Conservation (phyloP, 2,113 vertebrate genomes). For the Oncorhynchus kisutch region DNA sequence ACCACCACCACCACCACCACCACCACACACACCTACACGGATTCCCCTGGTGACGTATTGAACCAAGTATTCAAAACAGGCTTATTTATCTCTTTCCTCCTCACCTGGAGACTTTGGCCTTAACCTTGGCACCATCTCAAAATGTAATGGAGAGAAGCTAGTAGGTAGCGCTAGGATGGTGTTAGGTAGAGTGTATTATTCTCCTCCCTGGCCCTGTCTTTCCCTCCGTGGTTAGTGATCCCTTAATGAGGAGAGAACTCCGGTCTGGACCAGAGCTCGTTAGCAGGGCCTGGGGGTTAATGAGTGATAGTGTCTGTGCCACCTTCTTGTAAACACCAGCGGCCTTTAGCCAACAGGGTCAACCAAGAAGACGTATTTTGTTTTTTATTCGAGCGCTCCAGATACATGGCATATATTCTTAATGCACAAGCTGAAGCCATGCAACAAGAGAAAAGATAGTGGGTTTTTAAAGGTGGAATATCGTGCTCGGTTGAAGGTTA, state of each 20-base stretch:
- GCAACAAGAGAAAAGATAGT: neutral
- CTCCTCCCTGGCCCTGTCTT: constrained; percentile 4
- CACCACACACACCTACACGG: neutral
- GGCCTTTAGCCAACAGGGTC: constrained; percentile 21
- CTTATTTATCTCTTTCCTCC: constrained; percentile 45
- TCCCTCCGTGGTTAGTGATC: constrained; percentile 47
- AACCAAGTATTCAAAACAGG: constrained; percentile 38
- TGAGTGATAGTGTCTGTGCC: constrained; percentile 50
- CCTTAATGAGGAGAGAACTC: constrained; percentile 59
- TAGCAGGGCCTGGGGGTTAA: constrained; percentile 58
- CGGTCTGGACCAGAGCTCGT: constrained; percentile 48
- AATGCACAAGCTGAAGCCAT: neutral
- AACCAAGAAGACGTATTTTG: neutral
- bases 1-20: too few relatives aligned
- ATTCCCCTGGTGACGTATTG: constrained; percentile 18
- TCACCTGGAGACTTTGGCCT: constrained; percentile 33
- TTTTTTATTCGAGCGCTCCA: neutral
- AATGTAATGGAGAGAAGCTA: constrained; percentile 40
- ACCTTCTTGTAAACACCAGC: constrained; percentile 52
- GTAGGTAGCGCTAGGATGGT: neutral
- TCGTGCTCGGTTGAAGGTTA: neutral
- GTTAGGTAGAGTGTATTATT: constrained; percentile 45
- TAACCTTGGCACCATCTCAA: constrained; percentile 37
- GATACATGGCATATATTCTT: neutral
- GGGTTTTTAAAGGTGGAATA: neutral